Conservation (phyloP, 2,797 vertebrate species). For the Cirrhinus mrigala region DNA sequence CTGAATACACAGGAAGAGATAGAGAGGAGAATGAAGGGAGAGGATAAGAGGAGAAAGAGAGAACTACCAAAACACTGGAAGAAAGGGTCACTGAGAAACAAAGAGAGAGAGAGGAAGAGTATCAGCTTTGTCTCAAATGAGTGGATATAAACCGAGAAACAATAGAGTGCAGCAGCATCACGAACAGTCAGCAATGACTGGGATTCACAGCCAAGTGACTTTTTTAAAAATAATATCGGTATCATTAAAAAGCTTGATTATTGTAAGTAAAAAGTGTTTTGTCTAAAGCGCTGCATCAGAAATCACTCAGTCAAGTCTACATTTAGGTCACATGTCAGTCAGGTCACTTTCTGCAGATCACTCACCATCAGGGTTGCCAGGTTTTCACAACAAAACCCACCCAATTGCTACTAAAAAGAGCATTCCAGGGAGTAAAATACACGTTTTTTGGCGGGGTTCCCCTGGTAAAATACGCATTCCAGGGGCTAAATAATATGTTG, state of each 20-base stretch:
- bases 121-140: neutral
- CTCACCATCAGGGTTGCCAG: neutral
- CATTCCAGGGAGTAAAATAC: too few species aligned
- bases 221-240: neutral
- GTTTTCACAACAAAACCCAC: too few species aligned
- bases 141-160: neutral
- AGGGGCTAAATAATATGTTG: too few species aligned
- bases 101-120: neutral
- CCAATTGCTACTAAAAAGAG: too few species aligned
- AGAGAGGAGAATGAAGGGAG: conserved; percentile 46
- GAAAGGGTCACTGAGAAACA: neutral
- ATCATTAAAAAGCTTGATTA: neutral
- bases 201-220: neutral
- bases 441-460: too few species aligned
- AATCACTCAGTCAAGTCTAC: neutral
- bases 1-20: conserved; percentile 57
- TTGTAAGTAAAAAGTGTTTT: neutral
- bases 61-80: neutral
- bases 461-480: too few species aligned
- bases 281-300: neutral
- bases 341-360: neutral
- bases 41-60: conserved; percentile 38
- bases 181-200: neutral
- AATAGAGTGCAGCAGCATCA: neutral
- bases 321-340: neutral